Evolutionary conservation across 2,888 invertebrate species (phyloP), one percentile per base, ranked within the genome.

Genomic region (Chrysomela aeneicollis): DNA sequence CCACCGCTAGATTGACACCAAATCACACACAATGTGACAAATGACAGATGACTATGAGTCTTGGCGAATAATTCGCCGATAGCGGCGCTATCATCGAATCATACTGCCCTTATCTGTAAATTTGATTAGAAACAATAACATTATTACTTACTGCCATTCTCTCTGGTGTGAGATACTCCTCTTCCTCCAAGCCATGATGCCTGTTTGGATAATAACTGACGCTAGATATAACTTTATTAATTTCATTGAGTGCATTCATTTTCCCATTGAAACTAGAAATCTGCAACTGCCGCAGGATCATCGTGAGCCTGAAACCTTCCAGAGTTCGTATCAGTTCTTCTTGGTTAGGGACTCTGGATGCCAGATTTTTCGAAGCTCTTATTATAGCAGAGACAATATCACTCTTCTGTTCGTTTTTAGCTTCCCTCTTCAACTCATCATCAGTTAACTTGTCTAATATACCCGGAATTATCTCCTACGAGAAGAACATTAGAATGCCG

Each of bases 201-300:
- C 90, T 85, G 81, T 90, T 94, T 5, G 94, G 92, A 83, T 94
- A 95, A 81, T 94, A 95, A 62, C 93, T 91, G 65, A 97, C 95
- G 76, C 93, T 92, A 64, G 93, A 92, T 71, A 95, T 93, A 55
- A 98, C 93, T 86, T 98, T 97, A 84, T 98, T 98, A 64, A 98
- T 95, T 87, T 98, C 98, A 83, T 98, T 97, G 70, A 98, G 85
- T 19, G 98, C 98, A 78, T 97, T 97, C 98, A 98, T 98, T 87
- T 98, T 98, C 37, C 98, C 97, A 85, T 97, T 98, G 82, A 98
- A 98, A 59, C 97, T 97, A 21, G 97, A 97, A 82, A 97, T 96
- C 87, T 97, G 95, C 71, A 98, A 85, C 77, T 95, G 89, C 80
- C 82, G 73, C 51, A 98, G 86, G 78, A 98, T 97, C 94, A 98